phyloP scores from a whole-genome alignment of 2,888 invertebrate species.

The Apamea sordens region DNA sequence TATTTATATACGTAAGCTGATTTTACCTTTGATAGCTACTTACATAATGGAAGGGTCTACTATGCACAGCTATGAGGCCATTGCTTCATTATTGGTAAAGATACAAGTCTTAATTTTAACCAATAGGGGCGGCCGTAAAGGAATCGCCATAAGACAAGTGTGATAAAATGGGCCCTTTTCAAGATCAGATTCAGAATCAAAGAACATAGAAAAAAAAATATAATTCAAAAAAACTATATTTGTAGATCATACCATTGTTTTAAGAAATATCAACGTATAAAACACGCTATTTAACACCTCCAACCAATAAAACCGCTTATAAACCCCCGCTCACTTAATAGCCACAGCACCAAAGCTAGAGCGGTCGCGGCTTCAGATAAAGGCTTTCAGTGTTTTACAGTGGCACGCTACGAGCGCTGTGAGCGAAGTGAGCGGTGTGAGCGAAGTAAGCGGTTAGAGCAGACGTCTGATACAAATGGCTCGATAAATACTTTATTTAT shows the following conservation, averaged over 20 bases:
- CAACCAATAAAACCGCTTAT: constrained; percentile 12
- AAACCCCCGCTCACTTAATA: constrained; percentile 26
- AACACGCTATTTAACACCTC: neutral
- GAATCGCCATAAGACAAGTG: no score
- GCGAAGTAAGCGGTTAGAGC: constrained; percentile 61
- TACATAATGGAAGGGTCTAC: no score
- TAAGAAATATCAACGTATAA: neutral
- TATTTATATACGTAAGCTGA: no score
- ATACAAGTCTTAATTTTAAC: no score
- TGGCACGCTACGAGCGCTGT: constrained; percentile 47
- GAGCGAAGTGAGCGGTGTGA: constrained; percentile 45
- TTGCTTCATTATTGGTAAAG: no score
- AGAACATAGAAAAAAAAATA: no score
- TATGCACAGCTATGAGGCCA: no score
- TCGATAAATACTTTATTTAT: constrained; percentile 61
- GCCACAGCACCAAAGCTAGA: constrained; percentile 55
- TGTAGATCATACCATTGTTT: neutral
- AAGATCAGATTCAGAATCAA: neutral
- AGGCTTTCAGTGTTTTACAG: constrained; percentile 70
- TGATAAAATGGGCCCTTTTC: neutral
- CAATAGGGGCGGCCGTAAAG: no score
- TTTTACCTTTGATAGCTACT: no score
- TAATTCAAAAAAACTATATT: no score
- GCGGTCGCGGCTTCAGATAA: constrained; percentile 68
- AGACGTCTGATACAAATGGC: constrained; percentile 60